Evolutionary conservation across 2,888 invertebrate species (phyloP), one percentile per base, ranked within the genome.

Genomic region (Xanthia icteritia): DNA sequence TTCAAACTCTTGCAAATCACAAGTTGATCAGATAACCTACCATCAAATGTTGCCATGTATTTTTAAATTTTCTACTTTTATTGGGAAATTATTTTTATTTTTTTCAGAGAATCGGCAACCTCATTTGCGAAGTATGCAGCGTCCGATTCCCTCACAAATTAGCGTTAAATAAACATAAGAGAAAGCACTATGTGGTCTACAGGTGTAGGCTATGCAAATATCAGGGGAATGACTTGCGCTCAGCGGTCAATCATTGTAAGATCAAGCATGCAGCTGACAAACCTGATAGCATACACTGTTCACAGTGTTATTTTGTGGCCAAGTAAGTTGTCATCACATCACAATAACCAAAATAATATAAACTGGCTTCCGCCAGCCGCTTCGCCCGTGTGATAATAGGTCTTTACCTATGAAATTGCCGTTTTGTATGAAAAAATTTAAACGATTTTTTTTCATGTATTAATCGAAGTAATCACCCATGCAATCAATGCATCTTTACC

Each of bases 201-300:
- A 82, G 81, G 0, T 95, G 95, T 61, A 77, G 76, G 0, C 79
- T 94, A 0, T 95, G 95, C 71, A 77, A 81, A 2, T 92, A 92
- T 42, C 88, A 86, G 8, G 89, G 90, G 0, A 66, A 84, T 0
- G 87, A 92, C 11, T 42, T 86, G 81, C 39, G 39, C 0, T 88
- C 92, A 0, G 91, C 90, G 0, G 15, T 87, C 0, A 90, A 82
- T 5, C 94, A 95, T 65, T 90, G 91, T 5, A 76, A 84, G 0
- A 27, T 63, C 0, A 94, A 92, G 31, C 94, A 94, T 45, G 79
- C 68, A 0, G 42, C 27, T 0, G 94, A 94, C 39, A 56, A 51
- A 0, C 36, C 69, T 0, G 87, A 90, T 0, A 81, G 76, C 0
- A 92, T 94, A 84, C 94, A 94, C 27, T 94, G 94, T 75, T 48